Conservation (phyloP, 2,888 invertebrate genomes). For the Agrochola lota region DNA sequence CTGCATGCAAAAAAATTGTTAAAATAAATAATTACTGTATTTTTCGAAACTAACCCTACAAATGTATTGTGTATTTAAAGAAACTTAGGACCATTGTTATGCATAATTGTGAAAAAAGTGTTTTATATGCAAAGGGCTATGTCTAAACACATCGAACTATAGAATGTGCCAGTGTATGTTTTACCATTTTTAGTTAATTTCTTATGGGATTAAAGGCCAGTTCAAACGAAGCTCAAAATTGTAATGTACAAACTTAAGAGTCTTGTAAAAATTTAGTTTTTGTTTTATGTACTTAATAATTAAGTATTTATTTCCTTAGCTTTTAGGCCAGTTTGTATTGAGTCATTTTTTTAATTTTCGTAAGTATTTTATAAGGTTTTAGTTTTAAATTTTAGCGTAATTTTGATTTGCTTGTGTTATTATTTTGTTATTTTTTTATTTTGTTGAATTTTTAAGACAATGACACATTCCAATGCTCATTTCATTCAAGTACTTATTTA, state of each 20-base stretch:
- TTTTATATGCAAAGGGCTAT: conserved; percentile 24
- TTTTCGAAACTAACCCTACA: neutral
- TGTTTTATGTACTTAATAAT: conserved; percentile 67
- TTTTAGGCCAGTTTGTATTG: conserved; percentile 87
- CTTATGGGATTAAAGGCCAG: conserved; percentile 87
- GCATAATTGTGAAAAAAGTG: neutral
- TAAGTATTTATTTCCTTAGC: conserved; percentile 88
- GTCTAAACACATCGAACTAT: conserved; percentile 60
- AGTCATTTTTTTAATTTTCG: conserved; percentile 81
- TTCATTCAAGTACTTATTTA: conserved; percentile 55
- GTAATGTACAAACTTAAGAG: conserved; percentile 84
- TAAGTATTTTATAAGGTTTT: conserved; percentile 68
- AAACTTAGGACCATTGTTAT: neutral
- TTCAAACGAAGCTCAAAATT: conserved; percentile 88
- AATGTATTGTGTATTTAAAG: neutral
- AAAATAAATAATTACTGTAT: too few species aligned
- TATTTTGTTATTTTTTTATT: conserved; percentile 83
- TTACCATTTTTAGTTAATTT: conserved; percentile 80
- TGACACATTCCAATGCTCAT: conserved; percentile 82
- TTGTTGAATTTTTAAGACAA: conserved; percentile 83
- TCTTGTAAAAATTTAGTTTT: conserved; percentile 74
- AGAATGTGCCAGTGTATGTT: conserved; percentile 78
- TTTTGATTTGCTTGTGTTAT: conserved; percentile 79
- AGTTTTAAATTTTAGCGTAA: conserved; percentile 75
- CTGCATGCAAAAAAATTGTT: neutral